Base-by-base conservation (phyloP, 2,797 vertebrate species). In the Enteromius radiatus region DNA sequence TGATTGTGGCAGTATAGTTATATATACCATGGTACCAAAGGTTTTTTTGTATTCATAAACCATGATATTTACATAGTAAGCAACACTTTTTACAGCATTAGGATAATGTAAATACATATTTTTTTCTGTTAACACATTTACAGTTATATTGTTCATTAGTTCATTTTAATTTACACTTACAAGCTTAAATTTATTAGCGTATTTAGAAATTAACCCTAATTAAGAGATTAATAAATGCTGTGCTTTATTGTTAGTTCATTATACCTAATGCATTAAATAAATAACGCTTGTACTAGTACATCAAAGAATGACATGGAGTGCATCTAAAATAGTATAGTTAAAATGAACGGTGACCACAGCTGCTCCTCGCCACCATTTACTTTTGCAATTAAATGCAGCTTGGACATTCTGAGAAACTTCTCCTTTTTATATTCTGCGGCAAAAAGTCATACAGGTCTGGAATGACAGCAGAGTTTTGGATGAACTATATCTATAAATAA, bases 401-500 rank as follows among this genome's bases (percentile, higher is more conserved):
- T 0, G n/a, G 21, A 19, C 73, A 26, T 56, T 59, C 52, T 17
- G 52, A n/a, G 38, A 56, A 38, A 56, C 23, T 23, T 75, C 73
- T 75, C 12, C n/a, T 56, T 26, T 38, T 26, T 75, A 14, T 31
- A 15, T 63, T 31, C 23, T 31, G 12, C 9, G 8, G n/a, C 38
- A 59, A 5, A 38, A 56, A 61, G 56, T 43, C 36, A 43, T 7
- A 4, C 17, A 41, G 5, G 17, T 45, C 43, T 5, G 41, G 26
- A 77, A 47, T 26, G 26, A 64, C 23, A 28, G 17, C 61, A 12
- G 12, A 61, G 26, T 63, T 64, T 61, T 23, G 38, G 56, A 41
- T 64, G 15, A 87, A 76, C 80, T 82, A 36, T 86, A 52, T 76
- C 77, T 78, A 82, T 80, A 87, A 90, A 88, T 83, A 63, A 84